These are phyloP conservation scores for Autographa gamma DNA, from an alignment of 2,888 invertebrate genomes.

Conservation along the genomic window DNA sequence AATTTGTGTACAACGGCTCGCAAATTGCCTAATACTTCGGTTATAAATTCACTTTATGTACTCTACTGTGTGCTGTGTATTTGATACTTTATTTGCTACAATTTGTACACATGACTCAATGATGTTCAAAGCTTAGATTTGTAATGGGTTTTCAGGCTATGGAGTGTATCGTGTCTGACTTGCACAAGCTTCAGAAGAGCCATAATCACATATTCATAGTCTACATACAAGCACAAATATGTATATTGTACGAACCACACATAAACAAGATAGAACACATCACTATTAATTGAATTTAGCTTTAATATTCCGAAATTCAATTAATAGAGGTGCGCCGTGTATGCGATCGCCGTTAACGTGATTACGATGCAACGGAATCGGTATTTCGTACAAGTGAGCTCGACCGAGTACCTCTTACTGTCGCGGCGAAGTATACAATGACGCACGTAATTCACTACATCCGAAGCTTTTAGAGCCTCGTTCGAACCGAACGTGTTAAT, in stretches of 20 bases:
- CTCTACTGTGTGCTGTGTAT: not conserved
- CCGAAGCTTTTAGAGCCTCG: slow-evolving; percentile 8
- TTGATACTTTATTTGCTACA: not conserved
- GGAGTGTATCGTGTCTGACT: too few species aligned
- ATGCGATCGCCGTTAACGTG: not conserved
- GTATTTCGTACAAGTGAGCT: slow-evolving; percentile 8
- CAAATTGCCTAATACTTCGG: not conserved
- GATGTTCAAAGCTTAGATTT: not conserved
- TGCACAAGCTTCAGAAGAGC: too few species aligned
- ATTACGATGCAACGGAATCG: slow-evolving; percentile 7
- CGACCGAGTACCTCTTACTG: slow-evolving; percentile 7
- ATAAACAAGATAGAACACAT: not conserved
- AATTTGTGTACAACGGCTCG: not conserved
- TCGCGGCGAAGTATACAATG: slow-evolving; percentile 8
- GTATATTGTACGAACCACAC: not conserved
- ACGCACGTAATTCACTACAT: slow-evolving; percentile 6
- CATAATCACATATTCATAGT: too few species aligned
- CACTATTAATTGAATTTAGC: not conserved
- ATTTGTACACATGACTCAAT: not conserved
- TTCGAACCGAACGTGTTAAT: slow-evolving; percentile 7
- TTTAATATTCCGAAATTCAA: not conserved
- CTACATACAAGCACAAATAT: too few species aligned
- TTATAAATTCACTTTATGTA: slow-evolving; percentile 2
- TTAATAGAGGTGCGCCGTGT: slow-evolving; percentile 3
- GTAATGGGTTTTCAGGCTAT: not conserved